Percentiles rank a stretch among this genome's conserved stretches.
Conservation (phyloP, 1,140 invertebrate species). For the Bombus waltoni region DNA sequence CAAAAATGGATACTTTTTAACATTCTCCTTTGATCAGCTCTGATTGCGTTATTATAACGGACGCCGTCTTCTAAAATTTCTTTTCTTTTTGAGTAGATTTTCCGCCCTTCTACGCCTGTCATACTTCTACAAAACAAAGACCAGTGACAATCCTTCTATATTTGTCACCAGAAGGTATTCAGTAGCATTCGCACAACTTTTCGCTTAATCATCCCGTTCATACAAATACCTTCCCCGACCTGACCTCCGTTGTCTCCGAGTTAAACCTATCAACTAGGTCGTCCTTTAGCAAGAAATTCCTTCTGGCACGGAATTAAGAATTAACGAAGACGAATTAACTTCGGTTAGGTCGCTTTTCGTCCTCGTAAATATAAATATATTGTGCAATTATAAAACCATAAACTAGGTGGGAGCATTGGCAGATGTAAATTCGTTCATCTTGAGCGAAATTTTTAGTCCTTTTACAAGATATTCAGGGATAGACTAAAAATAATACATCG, state of each 20-base stretch:
- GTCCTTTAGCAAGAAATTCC: neutral
- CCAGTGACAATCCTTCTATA: neutral
- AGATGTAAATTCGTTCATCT: neutral
- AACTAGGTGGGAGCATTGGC: neutral
- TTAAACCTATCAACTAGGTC: neutral
- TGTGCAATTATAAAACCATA: neutral
- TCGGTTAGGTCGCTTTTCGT: neutral
- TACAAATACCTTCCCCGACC: neutral
- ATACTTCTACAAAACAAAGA: neutral
- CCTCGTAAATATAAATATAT: neutral
- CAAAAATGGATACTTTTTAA: no score
- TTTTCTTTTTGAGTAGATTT: neutral
- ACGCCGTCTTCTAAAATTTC: no score
- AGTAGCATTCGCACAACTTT: neutral
- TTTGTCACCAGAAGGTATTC: neutral
- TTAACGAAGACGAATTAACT: neutral
- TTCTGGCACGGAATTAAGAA: neutral
- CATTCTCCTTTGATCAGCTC: no score
- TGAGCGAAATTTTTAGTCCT: neutral
- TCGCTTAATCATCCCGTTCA: neutral
- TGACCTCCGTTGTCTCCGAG: neutral
- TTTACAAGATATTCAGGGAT: neutral
- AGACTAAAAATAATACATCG: no score
- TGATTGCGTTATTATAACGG: no score
- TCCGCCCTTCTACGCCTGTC: neutral